Evolutionary conservation across 2,888 invertebrate species (phyloP).

Genomic region (Lymantria dispar): DNA sequence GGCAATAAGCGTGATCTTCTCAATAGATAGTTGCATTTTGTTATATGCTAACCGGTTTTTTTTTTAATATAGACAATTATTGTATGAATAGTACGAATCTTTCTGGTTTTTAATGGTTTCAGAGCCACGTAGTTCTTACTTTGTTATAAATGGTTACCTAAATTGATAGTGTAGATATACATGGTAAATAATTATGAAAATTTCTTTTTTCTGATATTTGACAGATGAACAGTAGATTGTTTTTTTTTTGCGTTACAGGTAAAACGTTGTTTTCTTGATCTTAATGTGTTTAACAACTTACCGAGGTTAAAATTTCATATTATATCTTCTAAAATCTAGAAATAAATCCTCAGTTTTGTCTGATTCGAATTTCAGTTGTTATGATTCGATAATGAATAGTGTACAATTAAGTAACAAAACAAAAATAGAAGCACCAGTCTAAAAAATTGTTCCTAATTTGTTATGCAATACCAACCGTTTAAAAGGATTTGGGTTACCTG

Average conservation of each 20-base stretch:
- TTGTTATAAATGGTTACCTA: neutral
- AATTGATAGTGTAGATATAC: too few species aligned
- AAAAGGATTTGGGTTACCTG: slow-evolving; percentile 11
- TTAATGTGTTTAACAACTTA: too few species aligned
- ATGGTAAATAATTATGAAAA: too few species aligned
- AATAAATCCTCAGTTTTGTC: too few species aligned
- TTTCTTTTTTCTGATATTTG: too few species aligned
- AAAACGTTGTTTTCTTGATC: too few species aligned
- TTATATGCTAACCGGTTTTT: slow-evolving; percentile 39
- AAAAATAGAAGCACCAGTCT: neutral
- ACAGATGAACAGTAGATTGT: too few species aligned
- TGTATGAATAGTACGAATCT: slow-evolving; percentile 4
- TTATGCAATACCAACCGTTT: slow-evolving; percentile 4
- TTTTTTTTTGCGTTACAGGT: too few species aligned
- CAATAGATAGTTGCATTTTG: slow-evolving; percentile 40
- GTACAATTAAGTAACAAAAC: neutral
- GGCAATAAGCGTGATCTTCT: slow-evolving; percentile 66
- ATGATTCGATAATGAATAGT: neutral
- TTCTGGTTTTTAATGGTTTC: slow-evolving; percentile 8
- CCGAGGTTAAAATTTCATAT: too few species aligned
- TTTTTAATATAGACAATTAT: slow-evolving; percentile 2
- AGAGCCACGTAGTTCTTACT: neutral
- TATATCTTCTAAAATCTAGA: too few species aligned
- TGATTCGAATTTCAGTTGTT: too few species aligned
- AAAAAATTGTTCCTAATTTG: neutral